phyloP scores from a whole-genome alignment of 1,140 invertebrate genomes.

The Planococcus citri region DNA sequence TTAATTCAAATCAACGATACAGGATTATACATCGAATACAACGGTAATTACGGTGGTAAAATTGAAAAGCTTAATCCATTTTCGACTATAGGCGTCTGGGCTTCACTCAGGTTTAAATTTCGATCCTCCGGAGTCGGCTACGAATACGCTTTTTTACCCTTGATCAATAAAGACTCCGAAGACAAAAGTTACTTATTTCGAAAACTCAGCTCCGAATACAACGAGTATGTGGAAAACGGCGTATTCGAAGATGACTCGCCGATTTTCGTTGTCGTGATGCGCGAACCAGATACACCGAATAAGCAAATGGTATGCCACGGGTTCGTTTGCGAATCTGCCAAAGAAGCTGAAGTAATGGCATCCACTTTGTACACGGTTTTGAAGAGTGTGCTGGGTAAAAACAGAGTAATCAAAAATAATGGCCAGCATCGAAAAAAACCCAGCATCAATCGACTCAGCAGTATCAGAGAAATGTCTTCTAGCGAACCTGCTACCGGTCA shows the following conservation, averaged over 20 bases:
- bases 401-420: background rate
- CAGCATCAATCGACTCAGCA: background rate
- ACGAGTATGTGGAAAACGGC: conserved; percentile 30
- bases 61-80: conserved; percentile 58
- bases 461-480: background rate
- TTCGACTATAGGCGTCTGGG: conserved; percentile 81
- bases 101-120: conserved; percentile 60
- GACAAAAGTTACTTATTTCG: conserved; percentile 53
- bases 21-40: conserved; percentile 49
- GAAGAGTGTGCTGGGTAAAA: conserved; percentile 35
- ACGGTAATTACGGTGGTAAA: conserved; percentile 39
- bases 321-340: conserved; percentile 72
- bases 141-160: conserved; percentile 64
- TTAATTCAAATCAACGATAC: conserved; percentile 53
- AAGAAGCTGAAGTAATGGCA: conserved; percentile 79
- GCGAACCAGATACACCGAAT: conserved; percentile 45
- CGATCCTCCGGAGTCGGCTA: conserved; percentile 28
- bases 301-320: conserved; percentile 77
- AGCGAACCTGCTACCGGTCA: conserved; percentile 14
- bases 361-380: conserved; percentile 77
- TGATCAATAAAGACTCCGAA: conserved; percentile 69
- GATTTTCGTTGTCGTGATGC: conserved; percentile 80
- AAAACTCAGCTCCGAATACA: conserved; percentile 30
- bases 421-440: background rate
- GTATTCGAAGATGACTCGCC: conserved; percentile 52